phyloP scores from a whole-genome alignment of 2,888 invertebrate species.

The Pilophorus perplexus region DNA sequence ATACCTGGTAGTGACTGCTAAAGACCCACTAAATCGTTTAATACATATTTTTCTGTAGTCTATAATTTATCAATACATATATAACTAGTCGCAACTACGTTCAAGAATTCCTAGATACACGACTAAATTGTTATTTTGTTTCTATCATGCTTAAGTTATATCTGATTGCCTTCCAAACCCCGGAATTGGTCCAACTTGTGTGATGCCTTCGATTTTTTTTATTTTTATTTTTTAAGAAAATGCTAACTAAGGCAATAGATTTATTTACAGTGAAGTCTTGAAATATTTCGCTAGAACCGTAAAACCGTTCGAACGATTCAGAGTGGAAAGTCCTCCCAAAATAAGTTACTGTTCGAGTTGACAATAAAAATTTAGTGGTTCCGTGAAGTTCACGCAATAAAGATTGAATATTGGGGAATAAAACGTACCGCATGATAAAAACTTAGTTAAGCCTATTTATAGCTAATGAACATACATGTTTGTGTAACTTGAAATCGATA shows the following conservation, averaged over 20 bases:
- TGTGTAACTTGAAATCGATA: no score
- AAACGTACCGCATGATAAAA: no score
- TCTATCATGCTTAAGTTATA: neutral
- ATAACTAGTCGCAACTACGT: slow-evolving; percentile 29
- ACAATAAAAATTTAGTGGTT: no score
- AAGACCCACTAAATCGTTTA: neutral
- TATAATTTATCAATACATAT: slow-evolving; percentile 4
- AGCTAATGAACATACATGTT: no score
- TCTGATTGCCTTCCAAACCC: slow-evolving; percentile 36
- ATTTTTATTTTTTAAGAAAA: slow-evolving; percentile 15
- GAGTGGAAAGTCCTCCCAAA: no score
- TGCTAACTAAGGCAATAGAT: slow-evolving; percentile 36
- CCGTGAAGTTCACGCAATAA: no score
- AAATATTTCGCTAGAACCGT: slow-evolving; percentile 2
- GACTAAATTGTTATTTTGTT: neutral
- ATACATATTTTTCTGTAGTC: neutral
- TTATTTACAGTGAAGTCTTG: slow-evolving; percentile 26
- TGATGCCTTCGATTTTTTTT: slow-evolving; percentile 22
- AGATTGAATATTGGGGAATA: no score
- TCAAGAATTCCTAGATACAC: slow-evolving; percentile 20
- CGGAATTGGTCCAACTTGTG: slow-evolving; percentile 32
- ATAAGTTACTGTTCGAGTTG: no score
- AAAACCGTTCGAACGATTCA: no score
- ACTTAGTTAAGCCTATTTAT: no score
- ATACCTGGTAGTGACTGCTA: slow-evolving; percentile 2